These are phyloP conservation scores for Nycticryphes semicollaris DNA, from an alignment of 2,113 vertebrate genomes.

Conservation along the genomic window DNA sequence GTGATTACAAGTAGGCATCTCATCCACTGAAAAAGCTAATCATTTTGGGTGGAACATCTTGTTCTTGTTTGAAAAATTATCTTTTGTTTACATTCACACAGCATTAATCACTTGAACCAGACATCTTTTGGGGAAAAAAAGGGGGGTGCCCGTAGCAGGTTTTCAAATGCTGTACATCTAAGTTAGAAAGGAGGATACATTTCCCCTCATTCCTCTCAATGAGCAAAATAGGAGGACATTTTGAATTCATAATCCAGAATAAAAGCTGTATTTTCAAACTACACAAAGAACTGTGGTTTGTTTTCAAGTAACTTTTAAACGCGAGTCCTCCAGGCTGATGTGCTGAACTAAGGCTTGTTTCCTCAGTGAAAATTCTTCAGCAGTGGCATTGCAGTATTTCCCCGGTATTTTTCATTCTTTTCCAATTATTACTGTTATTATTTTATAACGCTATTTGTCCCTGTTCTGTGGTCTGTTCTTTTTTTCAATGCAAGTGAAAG, in stretches of 20 bases:
- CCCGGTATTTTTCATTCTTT: slow-evolving; percentile 19
- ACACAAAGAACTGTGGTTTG: not conserved
- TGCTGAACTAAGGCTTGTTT: not conserved
- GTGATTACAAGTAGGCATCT: slow-evolving; percentile 3
- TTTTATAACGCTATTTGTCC: not conserved
- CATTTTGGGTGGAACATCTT: slow-evolving; percentile 43
- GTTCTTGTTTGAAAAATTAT: slow-evolving; percentile 51
- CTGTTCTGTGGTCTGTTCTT: not conserved
- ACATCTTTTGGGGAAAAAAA: not conserved
- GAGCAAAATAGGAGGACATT: not conserved
- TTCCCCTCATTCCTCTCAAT: not conserved
- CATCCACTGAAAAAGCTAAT: not conserved
- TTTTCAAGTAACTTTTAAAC: not conserved
- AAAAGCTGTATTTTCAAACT: not conserved
- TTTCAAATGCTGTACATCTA: not conserved
- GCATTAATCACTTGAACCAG: slow-evolving; percentile 35
- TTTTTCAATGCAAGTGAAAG: not conserved
- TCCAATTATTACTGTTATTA: not conserved
- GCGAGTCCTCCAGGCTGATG: not conserved
- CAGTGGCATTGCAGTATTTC: not conserved
- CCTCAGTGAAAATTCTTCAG: not conserved
- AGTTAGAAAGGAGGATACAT: not conserved
- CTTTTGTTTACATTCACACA: slow-evolving; percentile 58
- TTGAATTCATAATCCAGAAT: not conserved
- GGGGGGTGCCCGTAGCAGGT: not conserved